phyloP scores from a whole-genome alignment of 1,140 invertebrate genomes.

The Calosoma granatense region DNA sequence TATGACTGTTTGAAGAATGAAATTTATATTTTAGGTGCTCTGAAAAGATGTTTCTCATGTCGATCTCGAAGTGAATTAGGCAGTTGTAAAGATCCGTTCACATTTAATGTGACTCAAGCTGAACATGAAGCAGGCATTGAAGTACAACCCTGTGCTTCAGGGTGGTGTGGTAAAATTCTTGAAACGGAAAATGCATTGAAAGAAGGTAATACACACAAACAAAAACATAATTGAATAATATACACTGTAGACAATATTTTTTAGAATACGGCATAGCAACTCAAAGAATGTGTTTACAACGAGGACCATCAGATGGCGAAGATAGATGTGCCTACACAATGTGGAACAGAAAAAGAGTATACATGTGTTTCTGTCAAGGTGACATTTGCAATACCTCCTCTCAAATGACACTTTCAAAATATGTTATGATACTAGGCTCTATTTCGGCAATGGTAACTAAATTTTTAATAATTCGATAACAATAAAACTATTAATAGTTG shows the following conservation, averaged over 20 bases:
- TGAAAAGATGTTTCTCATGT: slow-evolving; percentile 66
- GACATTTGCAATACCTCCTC: slow-evolving; percentile 66
- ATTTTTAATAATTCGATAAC: background rate
- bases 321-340: slow-evolving; percentile 78
- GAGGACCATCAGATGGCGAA: slow-evolving; percentile 75
- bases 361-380: slow-evolving; percentile 87
- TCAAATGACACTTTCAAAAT: slow-evolving; percentile 6
- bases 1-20: too few relatives aligned
- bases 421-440: background rate
- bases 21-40: slow-evolving; percentile 40
- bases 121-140: slow-evolving; percentile 56
- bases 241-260: slow-evolving; percentile 23
- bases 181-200: slow-evolving; percentile 64
- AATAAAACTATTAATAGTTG: too few relatives aligned
- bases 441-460: background rate
- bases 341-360: slow-evolving; percentile 68
- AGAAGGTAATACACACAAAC: slow-evolving; percentile 43
- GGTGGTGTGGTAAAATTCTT: slow-evolving; percentile 87
- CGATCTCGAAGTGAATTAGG: slow-evolving; percentile 78
- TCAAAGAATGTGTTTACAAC: slow-evolving; percentile 74
- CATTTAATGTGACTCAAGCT: slow-evolving; percentile 60
- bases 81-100: slow-evolving; percentile 81
- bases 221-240: background rate
- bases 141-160: slow-evolving; percentile 73
- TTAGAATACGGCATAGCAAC: slow-evolving; percentile 79